phyloP scores from a whole-genome alignment of 2,113 vertebrate species.

The Lutjanus erythropterus region DNA sequence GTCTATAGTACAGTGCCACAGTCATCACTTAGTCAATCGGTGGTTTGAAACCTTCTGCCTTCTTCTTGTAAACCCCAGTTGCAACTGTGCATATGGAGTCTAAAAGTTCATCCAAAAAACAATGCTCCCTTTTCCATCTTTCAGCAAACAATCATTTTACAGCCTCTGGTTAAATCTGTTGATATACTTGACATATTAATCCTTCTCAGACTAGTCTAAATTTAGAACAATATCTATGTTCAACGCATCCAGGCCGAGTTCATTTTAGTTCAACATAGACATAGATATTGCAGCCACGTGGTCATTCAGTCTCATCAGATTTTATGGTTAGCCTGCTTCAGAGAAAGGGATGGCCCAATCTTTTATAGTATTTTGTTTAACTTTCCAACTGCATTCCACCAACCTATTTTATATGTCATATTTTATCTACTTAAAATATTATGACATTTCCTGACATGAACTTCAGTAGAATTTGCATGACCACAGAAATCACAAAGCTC shows the following conservation, averaged over 20 bases:
- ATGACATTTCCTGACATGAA: conserved; percentile 51
- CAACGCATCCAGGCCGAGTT: neutral
- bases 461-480: conserved; percentile 61
- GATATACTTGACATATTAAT: conserved; percentile 5
- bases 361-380: neutral
- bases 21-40: neutral
- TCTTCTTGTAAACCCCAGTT: neutral
- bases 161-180: conserved; percentile 11
- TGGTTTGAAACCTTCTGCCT: neutral
- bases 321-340: neutral
- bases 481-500: conserved; percentile 31
- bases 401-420: conserved; percentile 13
- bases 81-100: neutral
- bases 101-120: conserved; percentile 20
- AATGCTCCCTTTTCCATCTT: neutral
- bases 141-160: conserved; percentile 24
- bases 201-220: neutral
- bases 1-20: neutral
- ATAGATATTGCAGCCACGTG: neutral
- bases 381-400: conserved; percentile 2
- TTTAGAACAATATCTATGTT: conserved; percentile 12
- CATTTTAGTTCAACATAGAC: neutral
- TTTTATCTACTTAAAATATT: conserved; percentile 27
- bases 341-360: conserved; percentile 5
- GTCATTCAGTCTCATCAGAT: neutral